These are phyloP conservation scores for Marisa cornuarietis DNA, from an alignment of 1,140 invertebrate species.

Conservation along the genomic window DNA sequence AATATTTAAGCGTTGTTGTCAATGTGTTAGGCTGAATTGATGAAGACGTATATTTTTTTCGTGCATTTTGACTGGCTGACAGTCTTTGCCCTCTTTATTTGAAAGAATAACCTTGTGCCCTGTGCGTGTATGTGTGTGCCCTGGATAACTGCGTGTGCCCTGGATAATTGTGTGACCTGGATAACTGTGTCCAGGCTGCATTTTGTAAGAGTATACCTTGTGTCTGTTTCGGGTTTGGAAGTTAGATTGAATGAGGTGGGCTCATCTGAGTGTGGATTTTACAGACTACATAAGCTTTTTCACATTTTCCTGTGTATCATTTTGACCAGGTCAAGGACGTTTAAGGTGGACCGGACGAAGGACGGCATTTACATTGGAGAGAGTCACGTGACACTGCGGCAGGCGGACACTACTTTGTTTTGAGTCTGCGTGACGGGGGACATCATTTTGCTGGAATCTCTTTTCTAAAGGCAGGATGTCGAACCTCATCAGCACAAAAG, in stretches of 20 bases:
- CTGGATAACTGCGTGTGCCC: neutral
- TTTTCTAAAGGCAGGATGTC: too few relatives aligned
- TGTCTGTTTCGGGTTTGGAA: neutral
- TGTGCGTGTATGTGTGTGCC: neutral
- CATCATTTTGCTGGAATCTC: too few relatives aligned
- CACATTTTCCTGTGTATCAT: neutral
- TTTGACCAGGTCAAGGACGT: neutral
- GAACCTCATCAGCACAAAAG: too few relatives aligned
- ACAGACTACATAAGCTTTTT: neutral
- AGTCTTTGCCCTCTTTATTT: too few relatives aligned
- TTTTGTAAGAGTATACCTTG: neutral
- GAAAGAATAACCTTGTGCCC: neutral
- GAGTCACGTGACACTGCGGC: neutral
- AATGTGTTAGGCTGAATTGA: too few relatives aligned
- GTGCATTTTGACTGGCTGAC: too few relatives aligned
- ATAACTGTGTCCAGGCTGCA: neutral
- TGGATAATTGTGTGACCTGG: neutral
- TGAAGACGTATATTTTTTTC: too few relatives aligned
- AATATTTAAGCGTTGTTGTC: too few relatives aligned
- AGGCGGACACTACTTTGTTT: slow-evolving; percentile 17
- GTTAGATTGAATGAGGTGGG: neutral
- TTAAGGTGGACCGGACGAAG: slow-evolving; percentile 3
- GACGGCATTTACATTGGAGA: slow-evolving; percentile 16
- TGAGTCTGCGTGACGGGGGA: neutral
- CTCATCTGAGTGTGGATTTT: neutral